These are phyloP conservation scores for Orycteropus afer DNA, from an alignment of 2,113 vertebrate species.

Conservation along the genomic window DNA sequence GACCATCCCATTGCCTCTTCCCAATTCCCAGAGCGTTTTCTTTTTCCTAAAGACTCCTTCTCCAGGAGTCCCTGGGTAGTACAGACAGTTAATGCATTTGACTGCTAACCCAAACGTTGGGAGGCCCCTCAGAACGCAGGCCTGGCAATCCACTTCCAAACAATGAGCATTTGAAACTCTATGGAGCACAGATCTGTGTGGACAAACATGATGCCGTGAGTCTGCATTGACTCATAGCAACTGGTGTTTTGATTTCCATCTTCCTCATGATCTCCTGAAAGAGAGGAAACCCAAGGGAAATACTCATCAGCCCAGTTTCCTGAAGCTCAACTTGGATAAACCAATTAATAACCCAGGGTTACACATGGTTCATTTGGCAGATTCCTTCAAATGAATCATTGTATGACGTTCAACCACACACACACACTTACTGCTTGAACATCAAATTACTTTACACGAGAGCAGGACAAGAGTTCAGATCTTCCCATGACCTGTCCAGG, in stretches of 20 bases:
- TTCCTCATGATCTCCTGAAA: background rate
- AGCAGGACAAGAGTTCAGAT: background rate
- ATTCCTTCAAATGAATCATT: constrained; percentile 70
- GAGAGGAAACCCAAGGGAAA: background rate
- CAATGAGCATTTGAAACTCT: too few relatives aligned
- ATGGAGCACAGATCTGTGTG: too few relatives aligned
- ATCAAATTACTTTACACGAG: constrained; percentile 71
- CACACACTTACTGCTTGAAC: constrained; percentile 66
- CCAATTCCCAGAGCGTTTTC: background rate
- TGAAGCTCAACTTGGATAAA: background rate
- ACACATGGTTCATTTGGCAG: background rate
- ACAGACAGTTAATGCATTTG: too few relatives aligned
- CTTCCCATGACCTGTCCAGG: background rate
- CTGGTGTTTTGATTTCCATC: background rate
- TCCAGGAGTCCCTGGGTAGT: background rate
- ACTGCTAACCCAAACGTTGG: too few relatives aligned
- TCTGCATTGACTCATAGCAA: too few relatives aligned
- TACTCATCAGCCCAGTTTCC: background rate
- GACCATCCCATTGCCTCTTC: background rate
- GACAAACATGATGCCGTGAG: too few relatives aligned
- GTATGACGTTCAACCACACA: constrained; percentile 68
- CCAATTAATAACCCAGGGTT: background rate
- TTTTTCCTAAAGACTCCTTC: background rate
- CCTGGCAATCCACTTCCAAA: too few relatives aligned
- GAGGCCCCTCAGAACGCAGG: too few relatives aligned